Evolutionary conservation across 2,113 vertebrate genomes (phyloP).

Genomic region (Rhagologus leucostigma): DNA sequence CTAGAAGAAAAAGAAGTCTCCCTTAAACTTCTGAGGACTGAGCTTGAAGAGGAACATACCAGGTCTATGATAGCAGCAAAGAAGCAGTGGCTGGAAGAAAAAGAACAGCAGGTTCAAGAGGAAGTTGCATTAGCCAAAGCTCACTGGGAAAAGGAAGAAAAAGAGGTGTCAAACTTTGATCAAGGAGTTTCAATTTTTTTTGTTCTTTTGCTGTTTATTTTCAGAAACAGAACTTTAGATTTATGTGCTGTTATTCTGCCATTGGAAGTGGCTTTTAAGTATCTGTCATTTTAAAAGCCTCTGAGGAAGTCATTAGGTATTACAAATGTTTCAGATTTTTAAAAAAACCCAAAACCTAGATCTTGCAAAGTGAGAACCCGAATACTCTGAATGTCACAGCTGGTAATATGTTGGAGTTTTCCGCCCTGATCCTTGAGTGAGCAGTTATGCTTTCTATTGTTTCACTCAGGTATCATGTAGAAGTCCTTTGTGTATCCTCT

Average conservation of each 20-base stretch:
- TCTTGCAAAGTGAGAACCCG: background rate
- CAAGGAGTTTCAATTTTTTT: background rate
- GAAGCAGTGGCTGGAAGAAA: slow-evolving; percentile 78
- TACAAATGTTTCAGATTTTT: background rate
- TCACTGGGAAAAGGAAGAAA: slow-evolving; percentile 74
- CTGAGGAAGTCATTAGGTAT: background rate
- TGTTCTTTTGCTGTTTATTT: background rate
- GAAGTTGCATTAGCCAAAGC: slow-evolving; percentile 67
- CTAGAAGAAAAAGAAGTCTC: slow-evolving; percentile 68
- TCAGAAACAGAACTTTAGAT: background rate
- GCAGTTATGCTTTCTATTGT: background rate
- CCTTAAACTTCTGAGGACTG: slow-evolving; percentile 70
- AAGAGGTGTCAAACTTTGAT: slow-evolving; percentile 68
- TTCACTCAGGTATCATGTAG: background rate
- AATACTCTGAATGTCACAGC: background rate
- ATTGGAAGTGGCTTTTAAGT: background rate
- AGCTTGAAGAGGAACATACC: slow-evolving; percentile 77
- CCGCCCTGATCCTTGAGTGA: background rate
- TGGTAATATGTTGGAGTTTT: background rate
- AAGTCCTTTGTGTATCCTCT: background rate
- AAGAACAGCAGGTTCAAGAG: slow-evolving; percentile 67
- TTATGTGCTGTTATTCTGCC: background rate
- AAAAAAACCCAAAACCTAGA: background rate
- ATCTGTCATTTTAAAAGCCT: background rate
- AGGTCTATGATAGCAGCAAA: slow-evolving; percentile 65